These are phyloP conservation scores for Kryptolebias ocellatus DNA, from an alignment of 2,797 vertebrate species.

Conservation along the genomic window DNA sequence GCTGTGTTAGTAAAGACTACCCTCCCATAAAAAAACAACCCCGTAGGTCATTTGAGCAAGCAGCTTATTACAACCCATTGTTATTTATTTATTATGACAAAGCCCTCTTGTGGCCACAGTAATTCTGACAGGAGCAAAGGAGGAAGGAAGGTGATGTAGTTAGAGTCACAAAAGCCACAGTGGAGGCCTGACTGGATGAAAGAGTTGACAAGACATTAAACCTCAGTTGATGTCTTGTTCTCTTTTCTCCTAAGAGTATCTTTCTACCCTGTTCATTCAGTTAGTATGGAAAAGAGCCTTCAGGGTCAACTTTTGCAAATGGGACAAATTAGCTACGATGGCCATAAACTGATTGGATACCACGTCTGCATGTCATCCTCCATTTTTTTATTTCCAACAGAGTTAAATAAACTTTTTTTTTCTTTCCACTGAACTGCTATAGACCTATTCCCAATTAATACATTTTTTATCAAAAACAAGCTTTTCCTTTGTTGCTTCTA, in stretches of 20 bases:
- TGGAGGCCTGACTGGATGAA: not conserved
- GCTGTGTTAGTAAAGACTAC: conserved; percentile 21
- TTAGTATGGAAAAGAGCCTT: not conserved
- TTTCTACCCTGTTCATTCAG: not conserved
- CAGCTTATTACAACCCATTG: conserved; percentile 12
- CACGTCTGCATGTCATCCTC: not conserved
- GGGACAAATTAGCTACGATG: not conserved
- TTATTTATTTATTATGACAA: conserved; percentile 16
- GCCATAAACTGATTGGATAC: not conserved
- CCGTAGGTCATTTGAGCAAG: conserved; percentile 16
- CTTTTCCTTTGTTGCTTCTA: too few relatives aligned
- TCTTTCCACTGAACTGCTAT: too few relatives aligned
- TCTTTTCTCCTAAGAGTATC: not conserved
- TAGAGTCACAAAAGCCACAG: not conserved
- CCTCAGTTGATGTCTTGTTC: not conserved
- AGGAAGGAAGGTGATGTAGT: not conserved
- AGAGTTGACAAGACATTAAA: not conserved
- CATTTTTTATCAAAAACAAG: too few relatives aligned
- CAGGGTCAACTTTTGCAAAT: not conserved
- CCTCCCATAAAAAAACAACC: conserved; percentile 14
- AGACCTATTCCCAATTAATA: too few relatives aligned
- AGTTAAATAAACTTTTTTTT: too few relatives aligned
- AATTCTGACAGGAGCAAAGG: not conserved
- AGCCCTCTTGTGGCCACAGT: conserved; percentile 7
- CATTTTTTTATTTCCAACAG: too few relatives aligned